Conservation (phyloP, 2,113 vertebrate species). For the Paradoxurus hermaphroditus region DNA sequence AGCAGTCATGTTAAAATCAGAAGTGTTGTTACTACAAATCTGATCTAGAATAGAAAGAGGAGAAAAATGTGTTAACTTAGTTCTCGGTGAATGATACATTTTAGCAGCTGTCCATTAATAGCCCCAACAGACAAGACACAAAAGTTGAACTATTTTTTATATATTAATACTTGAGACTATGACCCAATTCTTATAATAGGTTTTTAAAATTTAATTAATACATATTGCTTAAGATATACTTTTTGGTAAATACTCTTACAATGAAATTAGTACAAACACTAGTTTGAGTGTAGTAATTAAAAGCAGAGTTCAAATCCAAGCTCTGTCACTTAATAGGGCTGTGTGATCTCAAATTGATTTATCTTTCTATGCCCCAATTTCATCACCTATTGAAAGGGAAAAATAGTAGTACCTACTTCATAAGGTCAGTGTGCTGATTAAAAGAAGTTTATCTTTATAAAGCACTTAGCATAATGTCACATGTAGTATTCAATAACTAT, state of each 20-base stretch:
- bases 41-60: slow-evolving; percentile 28
- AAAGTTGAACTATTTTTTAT: not conserved
- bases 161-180: slow-evolving; percentile 4
- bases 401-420: not conserved
- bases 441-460: slow-evolving; percentile 5
- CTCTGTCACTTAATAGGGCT: not conserved
- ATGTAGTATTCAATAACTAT: not conserved
- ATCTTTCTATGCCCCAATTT: not conserved
- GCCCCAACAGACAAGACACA: not conserved
- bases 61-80: slow-evolving; percentile 10
- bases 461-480: not conserved
- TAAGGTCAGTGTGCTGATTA: not conserved
- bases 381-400: not conserved
- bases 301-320: not conserved
- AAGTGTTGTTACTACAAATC: not conserved
- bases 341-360: not conserved
- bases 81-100: slow-evolving; percentile 19
- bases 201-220: slow-evolving; percentile 13
- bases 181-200: not conserved
- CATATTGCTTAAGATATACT: not conserved
- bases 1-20: not conserved
- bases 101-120: not conserved
- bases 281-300: not conserved
- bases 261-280: not conserved
- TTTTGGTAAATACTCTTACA: slow-evolving; percentile 23